These are phyloP conservation scores for Yoshiicerus persimilis DNA, from an alignment of 1,140 invertebrate species.

Conservation along the genomic window DNA sequence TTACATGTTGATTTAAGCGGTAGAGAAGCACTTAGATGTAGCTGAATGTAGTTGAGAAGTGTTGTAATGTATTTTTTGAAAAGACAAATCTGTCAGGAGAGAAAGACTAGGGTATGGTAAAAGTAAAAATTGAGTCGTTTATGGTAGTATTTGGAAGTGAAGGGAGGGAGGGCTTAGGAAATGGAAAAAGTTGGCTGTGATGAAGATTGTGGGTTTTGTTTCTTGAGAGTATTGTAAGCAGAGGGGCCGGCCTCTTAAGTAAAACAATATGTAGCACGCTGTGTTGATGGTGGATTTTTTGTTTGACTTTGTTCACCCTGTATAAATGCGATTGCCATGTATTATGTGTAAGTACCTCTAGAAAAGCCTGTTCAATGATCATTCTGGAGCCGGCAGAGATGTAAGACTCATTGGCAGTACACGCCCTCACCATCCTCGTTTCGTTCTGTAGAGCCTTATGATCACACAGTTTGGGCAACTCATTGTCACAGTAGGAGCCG, in stretches of 20 bases:
- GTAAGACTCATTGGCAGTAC: slow-evolving; percentile 74
- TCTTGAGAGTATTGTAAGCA: too few species aligned
- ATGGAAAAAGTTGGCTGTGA: too few species aligned
- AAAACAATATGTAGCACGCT: not conserved
- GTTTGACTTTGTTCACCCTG: not conserved
- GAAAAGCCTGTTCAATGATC: slow-evolving; percentile 54
- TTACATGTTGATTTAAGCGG: not conserved
- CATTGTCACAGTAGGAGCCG: slow-evolving; percentile 71
- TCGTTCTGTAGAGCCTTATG: slow-evolving; percentile 74
- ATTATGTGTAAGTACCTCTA: slow-evolving; percentile 48
- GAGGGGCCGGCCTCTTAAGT: not conserved
- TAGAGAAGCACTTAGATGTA: too few species aligned
- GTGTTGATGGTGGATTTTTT: not conserved
- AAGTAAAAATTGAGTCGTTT: too few species aligned
- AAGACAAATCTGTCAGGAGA: not conserved
- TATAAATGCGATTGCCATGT: not conserved
- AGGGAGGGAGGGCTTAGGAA: too few species aligned
- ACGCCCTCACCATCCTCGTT: slow-evolving; percentile 72
- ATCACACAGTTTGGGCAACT: slow-evolving; percentile 75
- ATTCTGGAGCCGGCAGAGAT: slow-evolving; percentile 66
- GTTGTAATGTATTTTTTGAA: not conserved
- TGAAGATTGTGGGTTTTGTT: too few species aligned
- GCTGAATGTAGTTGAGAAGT: too few species aligned
- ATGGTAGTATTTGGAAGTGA: too few species aligned
- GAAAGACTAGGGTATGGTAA: not conserved